These are phyloP conservation scores for Mizuhopecten yessoensis DNA, from an alignment of 1,140 invertebrate genomes.

Conservation along the genomic window DNA sequence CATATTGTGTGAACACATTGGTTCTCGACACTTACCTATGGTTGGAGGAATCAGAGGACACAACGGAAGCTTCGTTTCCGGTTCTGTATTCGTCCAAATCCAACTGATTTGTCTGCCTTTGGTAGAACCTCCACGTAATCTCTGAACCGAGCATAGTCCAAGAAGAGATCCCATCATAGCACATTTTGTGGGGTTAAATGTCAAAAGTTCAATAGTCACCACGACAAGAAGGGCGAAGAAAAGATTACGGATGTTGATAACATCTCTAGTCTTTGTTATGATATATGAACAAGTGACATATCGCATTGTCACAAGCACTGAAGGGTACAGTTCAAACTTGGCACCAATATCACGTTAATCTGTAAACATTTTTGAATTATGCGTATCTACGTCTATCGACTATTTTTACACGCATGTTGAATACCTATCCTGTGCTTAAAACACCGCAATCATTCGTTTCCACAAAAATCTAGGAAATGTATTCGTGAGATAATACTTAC, in stretches of 20 bases:
- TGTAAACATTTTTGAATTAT: no score
- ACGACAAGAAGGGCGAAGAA: neutral
- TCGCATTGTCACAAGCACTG: no score
- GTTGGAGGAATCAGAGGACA: neutral
- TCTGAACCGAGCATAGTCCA: neutral
- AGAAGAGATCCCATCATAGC: conserved; percentile 1
- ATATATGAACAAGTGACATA: neutral
- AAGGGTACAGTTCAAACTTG: neutral
- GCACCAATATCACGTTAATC: neutral
- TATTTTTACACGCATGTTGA: no score
- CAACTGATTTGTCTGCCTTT: neutral
- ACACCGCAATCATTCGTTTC: no score
- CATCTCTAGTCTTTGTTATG: neutral
- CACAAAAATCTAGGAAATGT: no score
- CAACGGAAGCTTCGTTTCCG: neutral
- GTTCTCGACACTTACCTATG: neutral
- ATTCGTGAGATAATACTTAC: no score
- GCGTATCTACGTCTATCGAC: no score
- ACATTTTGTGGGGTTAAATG: conserved; percentile 3
- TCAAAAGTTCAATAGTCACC: neutral
- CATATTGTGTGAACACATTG: no score
- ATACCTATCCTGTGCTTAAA: no score
- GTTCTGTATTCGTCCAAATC: neutral
- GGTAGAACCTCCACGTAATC: neutral
- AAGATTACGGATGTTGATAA: neutral